A percentile compares a stretch with the other conserved stretches of the same genome.
Conservation (phyloP, 2,797 vertebrate species). For the Loris lydekkerianus region DNA sequence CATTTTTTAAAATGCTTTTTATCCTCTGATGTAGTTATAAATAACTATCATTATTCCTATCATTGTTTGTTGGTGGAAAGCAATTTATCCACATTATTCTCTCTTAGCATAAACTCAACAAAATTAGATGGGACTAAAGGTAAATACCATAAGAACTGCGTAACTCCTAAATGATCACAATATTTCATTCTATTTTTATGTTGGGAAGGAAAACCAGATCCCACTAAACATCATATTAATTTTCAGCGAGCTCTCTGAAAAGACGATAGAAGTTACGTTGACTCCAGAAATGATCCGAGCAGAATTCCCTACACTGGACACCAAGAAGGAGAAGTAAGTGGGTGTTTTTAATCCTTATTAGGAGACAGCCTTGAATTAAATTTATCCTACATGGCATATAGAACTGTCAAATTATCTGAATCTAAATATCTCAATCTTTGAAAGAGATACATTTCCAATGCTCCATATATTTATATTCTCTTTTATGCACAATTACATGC, state of each 20-base stretch:
- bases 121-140: not conserved
- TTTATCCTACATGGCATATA: not conserved
- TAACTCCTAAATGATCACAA: not conserved
- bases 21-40: constrained; percentile 47
- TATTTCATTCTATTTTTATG: constrained; percentile 19
- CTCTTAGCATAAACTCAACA: not conserved
- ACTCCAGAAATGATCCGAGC: constrained; percentile 89
- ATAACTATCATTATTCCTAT: not conserved
- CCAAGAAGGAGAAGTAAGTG: constrained; percentile 82
- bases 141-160: not conserved
- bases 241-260: constrained; percentile 86
- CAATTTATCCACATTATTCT: not conserved
- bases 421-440: not conserved
- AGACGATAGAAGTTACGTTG: constrained; percentile 78
- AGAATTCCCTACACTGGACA: constrained; percentile 85
- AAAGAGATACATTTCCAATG: not conserved
- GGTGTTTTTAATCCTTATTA: not conserved
- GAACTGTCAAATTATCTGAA: not conserved
- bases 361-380: not conserved
- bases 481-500: not conserved
- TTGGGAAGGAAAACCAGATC: not conserved
- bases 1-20: constrained; percentile 44
- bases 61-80: not conserved
- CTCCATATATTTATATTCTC: not conserved
- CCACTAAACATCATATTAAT: constrained; percentile 62